Conservation (phyloP, 2,113 vertebrate genomes). For the Heliornis fulica region DNA sequence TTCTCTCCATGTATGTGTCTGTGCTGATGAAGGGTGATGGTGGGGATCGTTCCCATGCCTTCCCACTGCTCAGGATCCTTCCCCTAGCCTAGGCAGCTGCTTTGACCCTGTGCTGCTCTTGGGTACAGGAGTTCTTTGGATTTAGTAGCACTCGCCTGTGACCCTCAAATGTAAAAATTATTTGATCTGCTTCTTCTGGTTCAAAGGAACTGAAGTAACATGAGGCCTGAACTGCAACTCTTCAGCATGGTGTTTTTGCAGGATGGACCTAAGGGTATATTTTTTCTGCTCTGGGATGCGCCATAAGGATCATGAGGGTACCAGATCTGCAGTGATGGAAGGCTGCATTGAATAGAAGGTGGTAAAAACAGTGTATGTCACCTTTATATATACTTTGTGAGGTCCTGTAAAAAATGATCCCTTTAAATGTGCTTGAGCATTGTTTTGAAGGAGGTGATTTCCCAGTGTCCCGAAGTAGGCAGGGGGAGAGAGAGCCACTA, state of each 20-base stretch:
- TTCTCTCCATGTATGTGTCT: not conserved
- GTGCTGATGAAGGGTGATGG: not conserved
- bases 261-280: not conserved
- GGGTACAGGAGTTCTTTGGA: not conserved
- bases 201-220: not conserved
- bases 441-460: not conserved
- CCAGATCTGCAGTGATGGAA: not conserved
- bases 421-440: not conserved
- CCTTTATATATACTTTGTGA: fast-evolving
- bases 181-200: not conserved
- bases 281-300: not conserved
- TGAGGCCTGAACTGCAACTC: not conserved
- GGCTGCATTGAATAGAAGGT: not conserved
- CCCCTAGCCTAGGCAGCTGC: not conserved
- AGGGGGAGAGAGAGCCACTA: not conserved
- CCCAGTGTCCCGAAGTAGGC: not conserved
- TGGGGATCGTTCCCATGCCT: not conserved
- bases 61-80: not conserved
- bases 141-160: not conserved
- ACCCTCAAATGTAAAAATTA: not conserved
- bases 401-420: not conserved
- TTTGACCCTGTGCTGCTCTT: not conserved
- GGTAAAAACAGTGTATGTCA: not conserved
- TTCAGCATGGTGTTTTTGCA: not conserved
- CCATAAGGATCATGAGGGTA: not conserved